Conservation (phyloP, 2,113 vertebrate species). For the Heterotis niloticus region DNA sequence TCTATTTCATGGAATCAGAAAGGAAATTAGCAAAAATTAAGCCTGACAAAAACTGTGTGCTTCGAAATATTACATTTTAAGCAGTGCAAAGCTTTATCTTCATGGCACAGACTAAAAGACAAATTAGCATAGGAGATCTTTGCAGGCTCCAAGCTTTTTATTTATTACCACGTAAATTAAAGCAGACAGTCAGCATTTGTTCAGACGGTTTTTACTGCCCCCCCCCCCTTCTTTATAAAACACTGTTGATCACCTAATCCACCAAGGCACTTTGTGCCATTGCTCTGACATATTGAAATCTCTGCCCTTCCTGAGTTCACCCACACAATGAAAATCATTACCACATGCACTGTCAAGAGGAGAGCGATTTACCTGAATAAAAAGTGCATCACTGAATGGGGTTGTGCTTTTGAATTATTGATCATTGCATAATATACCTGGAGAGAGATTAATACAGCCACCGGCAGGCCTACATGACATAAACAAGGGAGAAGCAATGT, state of each 20-base stretch:
- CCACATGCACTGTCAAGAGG: not conserved
- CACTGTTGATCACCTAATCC: slow-evolving; percentile 20
- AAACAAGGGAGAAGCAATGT: too few relatives aligned
- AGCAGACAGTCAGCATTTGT: slow-evolving; percentile 19
- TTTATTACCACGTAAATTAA: slow-evolving; percentile 24
- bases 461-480: not conserved
- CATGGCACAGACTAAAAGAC: slow-evolving; percentile 36
- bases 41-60: slow-evolving; percentile 4
- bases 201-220: slow-evolving; percentile 7
- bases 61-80: slow-evolving; percentile 34
- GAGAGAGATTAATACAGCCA: slow-evolving; percentile 7
- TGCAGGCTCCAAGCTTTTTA: slow-evolving; percentile 18
- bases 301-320: not conserved
- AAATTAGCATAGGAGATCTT: slow-evolving; percentile 32
- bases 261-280: not conserved
- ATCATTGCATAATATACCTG: not conserved
- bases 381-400: not conserved
- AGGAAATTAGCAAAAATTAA: slow-evolving; percentile 35
- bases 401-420: not conserved
- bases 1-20: slow-evolving; percentile 30
- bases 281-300: not conserved
- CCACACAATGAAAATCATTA: slow-evolving; percentile 1
- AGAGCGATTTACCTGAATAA: slow-evolving; percentile 12
- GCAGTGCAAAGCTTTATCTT: slow-evolving; percentile 33
- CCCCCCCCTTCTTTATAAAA: not conserved